Base-by-base conservation (phyloP, 2,888 invertebrate genomes). In the Lamproptera curius region DNA sequence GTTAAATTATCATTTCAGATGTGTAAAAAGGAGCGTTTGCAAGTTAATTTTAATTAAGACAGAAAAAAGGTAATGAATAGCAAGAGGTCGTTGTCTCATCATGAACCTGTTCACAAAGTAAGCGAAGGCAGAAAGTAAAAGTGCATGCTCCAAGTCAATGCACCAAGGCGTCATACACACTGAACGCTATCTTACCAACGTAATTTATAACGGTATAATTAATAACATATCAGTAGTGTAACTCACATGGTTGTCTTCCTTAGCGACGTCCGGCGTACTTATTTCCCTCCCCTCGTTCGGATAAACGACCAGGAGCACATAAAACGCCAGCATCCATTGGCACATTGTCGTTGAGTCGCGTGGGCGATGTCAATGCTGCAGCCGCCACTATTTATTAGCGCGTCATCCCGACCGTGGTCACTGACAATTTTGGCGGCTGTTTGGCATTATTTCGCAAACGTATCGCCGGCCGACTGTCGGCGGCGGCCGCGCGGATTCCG, bases 371-470 rank as follows among this genome's bases (percentile, higher is more conserved):
- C 49, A 37, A 38, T 50, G 51, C 51, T 55, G 38, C 46, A 44
- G 53, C 70, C 68, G 66, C 73, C 70, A 73, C 74, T 75, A 70
- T 78, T 79, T 82, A 83, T 79, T 80, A 68, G 73, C 73, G 76
- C 79, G 80, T 69, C 86, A 86, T 85, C 73, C 78, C 80, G 39
- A 53, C 64, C 71, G 70, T 72, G 74, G 56, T 75, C 73, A 80
- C 76, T 78, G 74, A 65, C 75, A 65, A 75, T 69, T 77, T 77
- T 64, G 75, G 67, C 67, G 63, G 67, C 70, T 69, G 73, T 74
- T 73, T 73, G 78, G 74, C 84, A 85, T 84, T 78, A 74, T 81
- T 82, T 82, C 80, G 83, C 83, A 76, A 83, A 76, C 55, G 73
- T 68, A 69, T 70, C 72, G 73, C 75, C 67, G 77, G 78, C 77